Base-by-base conservation (phyloP, 37 sponge, comb jelly and placozoan genomes). In the Ianthella basta region DNA sequence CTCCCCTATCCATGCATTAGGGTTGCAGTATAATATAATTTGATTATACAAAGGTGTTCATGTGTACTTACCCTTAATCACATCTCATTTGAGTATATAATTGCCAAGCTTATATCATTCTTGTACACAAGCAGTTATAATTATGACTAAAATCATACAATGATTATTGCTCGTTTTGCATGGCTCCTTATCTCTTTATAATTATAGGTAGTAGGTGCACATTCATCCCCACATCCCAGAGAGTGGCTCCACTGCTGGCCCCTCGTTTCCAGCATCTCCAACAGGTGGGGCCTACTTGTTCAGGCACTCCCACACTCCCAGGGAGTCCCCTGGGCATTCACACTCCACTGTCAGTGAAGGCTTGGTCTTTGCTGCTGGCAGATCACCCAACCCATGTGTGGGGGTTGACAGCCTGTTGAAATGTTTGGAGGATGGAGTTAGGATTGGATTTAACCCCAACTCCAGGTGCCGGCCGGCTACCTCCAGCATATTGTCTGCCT, bases 161-260 rank as follows among this genome's bases (percentile, higher is more conserved):
- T 44, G 6, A 44, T n/a, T n/a, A n/a, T n/a, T 44, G 50, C 6
- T 44, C 50, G 8, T 44, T 44, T 44, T 44, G 50, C 6, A 3
- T 10, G 3, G 50, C 50, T 44, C 8, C 8, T 3, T 3, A 10
- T 44, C 8, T 8, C 8, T 44, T 44, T 44, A 44, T 8, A 3
- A 10, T 8, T 44, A 8, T 44, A 44, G 50, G 50, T 8, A 44
- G 3, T 44, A 44, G 50, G 50, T 44, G 50, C 50, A 44, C 50
- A 8, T 61, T 61, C 63, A 61, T 14, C 14, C 63, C 63, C n/a
- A 61, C 63, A 29, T 61, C 25, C 27, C 25, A 5, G 27, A 61
- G 63, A 12, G 63, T 61, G 27, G 63, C 63, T 61, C 63, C 25
- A 23, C 10, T 61, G 63, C 27, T 61, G 63, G 63, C 63, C 63